Base-by-base conservation (phyloP, 2,888 invertebrate species). In the Aelia acuminata region DNA sequence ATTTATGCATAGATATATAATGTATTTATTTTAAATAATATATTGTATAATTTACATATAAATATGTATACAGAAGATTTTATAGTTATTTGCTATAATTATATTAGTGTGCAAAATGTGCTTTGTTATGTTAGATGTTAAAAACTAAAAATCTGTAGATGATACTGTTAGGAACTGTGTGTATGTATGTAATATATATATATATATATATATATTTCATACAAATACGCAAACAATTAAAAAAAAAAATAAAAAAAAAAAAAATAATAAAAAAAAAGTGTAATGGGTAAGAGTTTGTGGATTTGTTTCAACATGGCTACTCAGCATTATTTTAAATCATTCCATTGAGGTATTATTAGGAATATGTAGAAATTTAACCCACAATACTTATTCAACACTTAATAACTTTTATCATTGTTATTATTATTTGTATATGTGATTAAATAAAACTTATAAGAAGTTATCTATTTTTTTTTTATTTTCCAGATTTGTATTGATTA, bases 41-140 rank as follows among this genome's bases (percentile, higher is more conserved):
- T 80, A 80, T 80, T 80, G 80, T 80, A 80, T 80, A 80, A 80
- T 80, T 80, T 80, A 80, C 80, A 80, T 80, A 80, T 80, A 80
- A 39, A 80, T 80, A 80, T 80, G 80, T 80, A 80, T 80, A 80
- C 80, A 80, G n/a, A 80, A 80, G n/a, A 80, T 80, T 80, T 80
- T 80, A 80, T 80, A 80, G 80, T 80, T 80, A 43, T 80, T 80
- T 80, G 80, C 80, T 80, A 80, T 80, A 80, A 43, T 80, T 13
- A 80, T 80, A 80, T 39, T 80, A 47, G 80, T 80, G 80, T 80
- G 80, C 43, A 80, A 80, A 75, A 80, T n/a, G 80, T 80, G 80
- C 80, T 80, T 80, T 80, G 80, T 80, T 80, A 47, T n/a, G n/a
- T 80, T 80, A 80, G 80, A 43, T 43, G 43, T 39, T 43, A 80